These are phyloP conservation scores for Drosophila koepferae DNA, from an alignment of 2,888 invertebrate genomes.

Conservation along the genomic window DNA sequence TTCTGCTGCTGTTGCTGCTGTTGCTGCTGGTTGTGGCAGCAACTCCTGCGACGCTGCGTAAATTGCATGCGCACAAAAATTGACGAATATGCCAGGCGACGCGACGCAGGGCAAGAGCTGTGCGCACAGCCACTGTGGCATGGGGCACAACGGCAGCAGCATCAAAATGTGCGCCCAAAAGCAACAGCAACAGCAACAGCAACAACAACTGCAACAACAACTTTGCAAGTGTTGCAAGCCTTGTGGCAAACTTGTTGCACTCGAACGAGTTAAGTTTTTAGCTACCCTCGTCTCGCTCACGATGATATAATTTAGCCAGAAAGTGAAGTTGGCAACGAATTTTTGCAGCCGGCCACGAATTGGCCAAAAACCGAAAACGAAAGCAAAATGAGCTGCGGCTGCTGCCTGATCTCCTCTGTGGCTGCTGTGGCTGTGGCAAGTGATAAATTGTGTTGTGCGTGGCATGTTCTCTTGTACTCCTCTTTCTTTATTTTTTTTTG, in stretches of 20 bases:
- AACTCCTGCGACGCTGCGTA: constrained; percentile 75
- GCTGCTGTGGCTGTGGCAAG: constrained; percentile 28
- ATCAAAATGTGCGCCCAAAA: constrained; percentile 74
- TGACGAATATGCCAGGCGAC: constrained; percentile 80
- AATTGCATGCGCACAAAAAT: constrained; percentile 82
- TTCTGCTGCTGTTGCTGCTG: constrained; percentile 55
- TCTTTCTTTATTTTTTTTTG: constrained; percentile 9
- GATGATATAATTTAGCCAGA: constrained; percentile 79
- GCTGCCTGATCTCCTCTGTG: constrained; percentile 17
- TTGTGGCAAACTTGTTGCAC: constrained; percentile 74
- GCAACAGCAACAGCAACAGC: constrained; percentile 30
- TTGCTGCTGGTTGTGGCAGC: constrained; percentile 40
- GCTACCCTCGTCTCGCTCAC: constrained; percentile 45
- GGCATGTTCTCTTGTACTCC: constrained; percentile 7
- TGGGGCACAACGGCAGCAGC: constrained; percentile 46
- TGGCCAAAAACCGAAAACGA: constrained; percentile 60
- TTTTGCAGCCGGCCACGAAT: constrained; percentile 14
- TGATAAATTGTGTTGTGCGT: constrained; percentile 72
- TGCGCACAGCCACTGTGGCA: constrained; percentile 25
- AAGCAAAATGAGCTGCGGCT: constrained; percentile 38
- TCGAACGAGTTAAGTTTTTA: constrained; percentile 47
- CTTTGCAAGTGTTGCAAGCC: constrained; percentile 29
- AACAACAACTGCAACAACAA: background rate
- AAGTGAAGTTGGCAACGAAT: constrained; percentile 78
- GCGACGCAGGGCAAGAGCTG: constrained; percentile 65